phyloP scores from a whole-genome alignment of 2,797 vertebrate genomes.

The Myotis findleyi region DNA sequence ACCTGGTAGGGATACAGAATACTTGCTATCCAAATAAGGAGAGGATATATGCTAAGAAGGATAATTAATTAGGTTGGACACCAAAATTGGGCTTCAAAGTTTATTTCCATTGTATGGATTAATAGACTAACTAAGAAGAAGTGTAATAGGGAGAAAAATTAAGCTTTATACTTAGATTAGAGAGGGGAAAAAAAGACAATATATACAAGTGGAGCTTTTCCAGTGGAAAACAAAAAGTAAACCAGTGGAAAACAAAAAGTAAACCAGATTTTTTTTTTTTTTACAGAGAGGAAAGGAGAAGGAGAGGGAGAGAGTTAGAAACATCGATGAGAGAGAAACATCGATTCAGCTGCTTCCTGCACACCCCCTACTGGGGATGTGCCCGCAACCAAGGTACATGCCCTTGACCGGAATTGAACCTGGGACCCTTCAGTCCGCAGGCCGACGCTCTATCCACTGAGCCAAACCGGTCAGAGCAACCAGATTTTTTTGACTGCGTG shows the following conservation, averaged over 20 bases:
- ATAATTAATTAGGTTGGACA: not conserved
- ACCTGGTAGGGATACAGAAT: not conserved
- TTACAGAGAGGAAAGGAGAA: too few species aligned
- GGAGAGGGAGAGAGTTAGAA: too few species aligned
- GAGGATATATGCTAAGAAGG: not conserved
- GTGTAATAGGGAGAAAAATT: not conserved
- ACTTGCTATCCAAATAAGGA: not conserved
- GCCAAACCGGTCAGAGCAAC: too few species aligned
- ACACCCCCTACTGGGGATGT: too few species aligned
- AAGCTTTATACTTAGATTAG: not conserved
- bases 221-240: not conserved
- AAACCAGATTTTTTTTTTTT: not conserved
- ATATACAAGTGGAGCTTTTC: not conserved
- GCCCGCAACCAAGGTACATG: too few species aligned
- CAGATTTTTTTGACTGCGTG: not conserved
- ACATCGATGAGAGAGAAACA: too few species aligned
- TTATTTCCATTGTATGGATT: conserved; percentile 11
- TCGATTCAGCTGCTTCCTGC: too few species aligned
- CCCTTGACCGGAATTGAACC: too few species aligned
- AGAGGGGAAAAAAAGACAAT: not conserved
- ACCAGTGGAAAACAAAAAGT: not conserved
- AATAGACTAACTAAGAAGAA: not conserved
- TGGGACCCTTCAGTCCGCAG: too few species aligned
- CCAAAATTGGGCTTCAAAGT: not conserved
- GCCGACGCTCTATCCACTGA: too few species aligned